phyloP scores from a whole-genome alignment of 2,113 vertebrate species.

The Forbesichthys papilliferus region DNA sequence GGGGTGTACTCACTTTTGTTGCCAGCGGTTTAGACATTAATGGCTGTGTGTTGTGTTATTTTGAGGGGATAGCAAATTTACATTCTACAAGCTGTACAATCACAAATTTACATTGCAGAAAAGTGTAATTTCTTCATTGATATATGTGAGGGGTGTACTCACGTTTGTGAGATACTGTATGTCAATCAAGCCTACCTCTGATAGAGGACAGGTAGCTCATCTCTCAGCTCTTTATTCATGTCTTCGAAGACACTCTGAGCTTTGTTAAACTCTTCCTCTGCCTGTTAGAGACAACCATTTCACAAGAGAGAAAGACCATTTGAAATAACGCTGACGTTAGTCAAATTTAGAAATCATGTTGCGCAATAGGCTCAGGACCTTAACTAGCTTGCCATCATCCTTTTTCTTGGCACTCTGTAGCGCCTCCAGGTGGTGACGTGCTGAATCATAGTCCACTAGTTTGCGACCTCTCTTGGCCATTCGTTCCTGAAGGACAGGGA shows the following conservation, averaged over 20 bases:
- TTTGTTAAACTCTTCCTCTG: constrained; percentile 92
- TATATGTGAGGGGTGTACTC: no score
- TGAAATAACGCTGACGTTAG: not conserved
- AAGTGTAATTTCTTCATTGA: no score
- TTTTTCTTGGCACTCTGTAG: constrained; percentile 92
- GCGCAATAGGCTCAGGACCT: constrained; percentile 67
- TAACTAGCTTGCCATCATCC: constrained; percentile 88
- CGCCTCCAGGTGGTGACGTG: constrained; percentile 90
- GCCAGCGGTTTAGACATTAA: no score
- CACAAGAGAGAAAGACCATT: not conserved
- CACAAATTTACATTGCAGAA: no score
- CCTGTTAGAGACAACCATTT: constrained; percentile 67
- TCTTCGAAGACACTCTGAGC: constrained; percentile 92
- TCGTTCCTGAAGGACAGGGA: constrained; percentile 78
- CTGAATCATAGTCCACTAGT: constrained; percentile 93
- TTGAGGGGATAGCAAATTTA: no score
- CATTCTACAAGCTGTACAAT: no score
- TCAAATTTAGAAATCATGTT: not conserved
- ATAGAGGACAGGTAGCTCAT: constrained; percentile 88
- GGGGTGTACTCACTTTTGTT: no score
- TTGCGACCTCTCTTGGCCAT: constrained; percentile 91
- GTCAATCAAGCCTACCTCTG: constrained; percentile 78
- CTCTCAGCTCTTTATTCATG: constrained; percentile 88
- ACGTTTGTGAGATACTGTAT: no score
- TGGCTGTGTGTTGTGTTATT: no score